A percentile compares a stretch with the other conserved stretches of the same genome.
These are phyloP conservation scores for Epirrhoe tristata DNA, from an alignment of 2,888 invertebrate genomes.

Conservation along the genomic window DNA sequence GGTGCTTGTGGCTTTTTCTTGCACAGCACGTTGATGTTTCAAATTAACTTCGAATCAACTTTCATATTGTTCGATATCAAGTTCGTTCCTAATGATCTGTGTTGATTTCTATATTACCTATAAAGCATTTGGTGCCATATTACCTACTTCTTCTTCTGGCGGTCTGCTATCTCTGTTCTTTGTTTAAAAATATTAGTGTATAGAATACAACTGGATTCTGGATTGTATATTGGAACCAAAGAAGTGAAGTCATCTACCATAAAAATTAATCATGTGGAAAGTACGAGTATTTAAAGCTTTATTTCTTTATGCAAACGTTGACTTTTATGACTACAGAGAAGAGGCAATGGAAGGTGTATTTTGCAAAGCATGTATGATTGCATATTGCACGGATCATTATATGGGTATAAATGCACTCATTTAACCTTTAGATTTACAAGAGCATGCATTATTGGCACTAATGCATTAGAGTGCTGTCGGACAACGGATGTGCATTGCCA, in stretches of 20 bases:
- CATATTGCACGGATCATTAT: constrained; percentile 29
- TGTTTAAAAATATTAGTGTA: too few species aligned
- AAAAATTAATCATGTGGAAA: not conserved
- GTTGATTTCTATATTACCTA: not conserved
- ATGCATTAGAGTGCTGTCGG: constrained; percentile 68
- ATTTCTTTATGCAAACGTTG: not conserved
- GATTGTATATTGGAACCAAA: too few species aligned
- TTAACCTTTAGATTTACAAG: constrained; percentile 50
- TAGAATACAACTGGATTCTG: too few species aligned
- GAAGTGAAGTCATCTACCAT: not conserved
- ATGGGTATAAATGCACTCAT: constrained; percentile 33
- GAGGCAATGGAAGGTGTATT: not conserved
- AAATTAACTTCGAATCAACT: constrained; percentile 29
- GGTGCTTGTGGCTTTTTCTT: constrained; percentile 38
- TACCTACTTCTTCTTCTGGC: too few species aligned
- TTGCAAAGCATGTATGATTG: constrained; percentile 19
- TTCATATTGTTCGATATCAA: constrained; percentile 20
- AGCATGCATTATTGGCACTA: constrained; percentile 59
- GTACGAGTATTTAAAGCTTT: not conserved
- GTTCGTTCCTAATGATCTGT: not conserved
- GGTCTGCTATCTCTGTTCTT: too few species aligned
- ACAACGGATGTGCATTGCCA: constrained; percentile 72
- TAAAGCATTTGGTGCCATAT: too few species aligned
- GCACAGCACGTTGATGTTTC: constrained; percentile 35
- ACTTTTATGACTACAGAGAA: not conserved